These are phyloP conservation scores for Tichodroma muraria DNA, from an alignment of 2,113 vertebrate species.

Conservation along the genomic window DNA sequence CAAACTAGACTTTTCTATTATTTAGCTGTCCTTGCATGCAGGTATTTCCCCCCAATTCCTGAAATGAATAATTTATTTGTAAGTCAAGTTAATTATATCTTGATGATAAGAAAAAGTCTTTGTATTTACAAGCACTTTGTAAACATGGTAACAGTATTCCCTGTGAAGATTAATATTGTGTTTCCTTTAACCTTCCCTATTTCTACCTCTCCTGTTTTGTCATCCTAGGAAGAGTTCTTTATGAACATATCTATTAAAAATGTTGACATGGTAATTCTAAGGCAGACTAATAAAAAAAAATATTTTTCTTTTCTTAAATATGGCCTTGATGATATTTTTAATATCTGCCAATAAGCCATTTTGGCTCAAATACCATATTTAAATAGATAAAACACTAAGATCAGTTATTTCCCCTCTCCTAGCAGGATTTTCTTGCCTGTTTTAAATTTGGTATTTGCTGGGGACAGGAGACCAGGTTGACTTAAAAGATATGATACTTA, in stretches of 20 bases:
- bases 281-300: background rate
- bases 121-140: background rate
- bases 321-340: background rate
- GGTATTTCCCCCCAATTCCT: rapidly evolving
- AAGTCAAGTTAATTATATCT: background rate
- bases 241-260: background rate
- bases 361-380: background rate
- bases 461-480: background rate
- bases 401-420: background rate
- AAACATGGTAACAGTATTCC: background rate
- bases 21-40: background rate
- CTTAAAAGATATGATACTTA: background rate
- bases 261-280: background rate
- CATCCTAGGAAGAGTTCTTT: background rate
- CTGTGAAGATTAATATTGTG: background rate
- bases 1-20: background rate
- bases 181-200: background rate
- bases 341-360: background rate
- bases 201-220: background rate
- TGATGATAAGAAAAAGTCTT: background rate
- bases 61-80: background rate
- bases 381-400: background rate
- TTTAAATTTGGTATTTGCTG: background rate
- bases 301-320: background rate
- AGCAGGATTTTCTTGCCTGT: background rate